phyloP scores from a whole-genome alignment of 2,113 vertebrate species.

The Uria lomvia region DNA sequence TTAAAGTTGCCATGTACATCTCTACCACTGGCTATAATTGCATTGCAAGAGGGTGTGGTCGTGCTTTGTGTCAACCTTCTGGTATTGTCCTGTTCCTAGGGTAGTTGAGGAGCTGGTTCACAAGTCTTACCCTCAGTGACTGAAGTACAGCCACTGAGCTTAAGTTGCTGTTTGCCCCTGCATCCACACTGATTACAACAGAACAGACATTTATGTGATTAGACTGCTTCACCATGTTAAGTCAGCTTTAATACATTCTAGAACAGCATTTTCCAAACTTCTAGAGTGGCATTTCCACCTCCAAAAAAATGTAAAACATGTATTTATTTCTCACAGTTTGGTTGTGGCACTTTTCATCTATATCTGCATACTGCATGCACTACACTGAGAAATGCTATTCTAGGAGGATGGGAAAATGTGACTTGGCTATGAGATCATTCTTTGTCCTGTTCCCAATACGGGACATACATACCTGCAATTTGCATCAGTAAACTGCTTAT shows the following conservation, averaged over 20 bases:
- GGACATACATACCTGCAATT: constrained; percentile 38
- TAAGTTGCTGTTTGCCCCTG: background rate
- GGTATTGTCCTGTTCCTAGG: background rate
- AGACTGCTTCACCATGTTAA: background rate
- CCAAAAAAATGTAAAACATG: background rate
- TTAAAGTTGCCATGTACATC: background rate
- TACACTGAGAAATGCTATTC: background rate
- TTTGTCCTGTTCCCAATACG: constrained; percentile 14
- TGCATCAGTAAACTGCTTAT: background rate
- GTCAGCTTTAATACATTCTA: background rate
- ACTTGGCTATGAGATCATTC: constrained; percentile 41
- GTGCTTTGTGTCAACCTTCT: background rate
- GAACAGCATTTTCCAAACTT: background rate
- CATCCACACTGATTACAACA: background rate
- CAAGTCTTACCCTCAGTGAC: background rate
- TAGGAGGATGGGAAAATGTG: constrained; percentile 21
- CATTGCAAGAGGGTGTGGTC: constrained; percentile 31
- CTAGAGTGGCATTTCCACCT: background rate
- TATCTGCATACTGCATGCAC: background rate
- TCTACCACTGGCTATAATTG: background rate
- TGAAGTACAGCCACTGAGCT: background rate
- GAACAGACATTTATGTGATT: background rate
- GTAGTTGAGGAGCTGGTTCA: background rate
- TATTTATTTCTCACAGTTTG: background rate
- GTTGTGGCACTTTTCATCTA: background rate